Evolutionary conservation across 2,888 invertebrate species (phyloP), one percentile per base, ranked within the genome.

Genomic region (Drosophila conformis): DNA sequence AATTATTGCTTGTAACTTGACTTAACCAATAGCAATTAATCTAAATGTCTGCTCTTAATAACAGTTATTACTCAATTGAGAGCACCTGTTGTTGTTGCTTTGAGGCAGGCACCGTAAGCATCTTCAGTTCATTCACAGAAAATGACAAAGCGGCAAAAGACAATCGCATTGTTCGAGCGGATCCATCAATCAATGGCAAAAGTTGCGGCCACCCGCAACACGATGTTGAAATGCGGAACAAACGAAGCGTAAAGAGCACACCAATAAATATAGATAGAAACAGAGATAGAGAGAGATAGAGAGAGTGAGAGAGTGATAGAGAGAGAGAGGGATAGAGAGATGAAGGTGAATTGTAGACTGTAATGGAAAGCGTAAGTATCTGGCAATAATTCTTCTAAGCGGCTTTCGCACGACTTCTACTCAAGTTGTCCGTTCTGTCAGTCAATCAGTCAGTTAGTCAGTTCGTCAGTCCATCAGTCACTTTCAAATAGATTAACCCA

Each of bases 401-500:
- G 64, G 67, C 86, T 83, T 85, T 83, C 80, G 62, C 70, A 61
- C 56, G 25, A 48, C 68, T 76, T 72, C 72, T 62, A 38, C 15
- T 36, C 35, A 51, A 40, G 56, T 53, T 57, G 64, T 33, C 36
- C 4, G 25, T 27, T 13, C 15, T 15, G 25, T 13, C 21, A 7
- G 46, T 15, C 46, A 46, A 13, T 21, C 46, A 46, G 52, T 49
- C 70, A 25, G 46, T 27, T 33, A 13, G 46, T 38, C 72, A 53
- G 60, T 49, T 51, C 27, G 48, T 18, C 69, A 35, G 61, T 54
- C 53, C 64, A 38, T 59, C 65, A 62, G 53, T 25, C 83, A 84
- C 85, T 87, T 87, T 85, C 87, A 84, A 78, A 87, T 76, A 84
- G 85, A 87, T 85, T 85, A 85, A 85, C 85, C 85, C 78, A 84